These are phyloP conservation scores for Callaeas wilsoni DNA, from an alignment of 2,113 vertebrate species.

Conservation along the genomic window DNA sequence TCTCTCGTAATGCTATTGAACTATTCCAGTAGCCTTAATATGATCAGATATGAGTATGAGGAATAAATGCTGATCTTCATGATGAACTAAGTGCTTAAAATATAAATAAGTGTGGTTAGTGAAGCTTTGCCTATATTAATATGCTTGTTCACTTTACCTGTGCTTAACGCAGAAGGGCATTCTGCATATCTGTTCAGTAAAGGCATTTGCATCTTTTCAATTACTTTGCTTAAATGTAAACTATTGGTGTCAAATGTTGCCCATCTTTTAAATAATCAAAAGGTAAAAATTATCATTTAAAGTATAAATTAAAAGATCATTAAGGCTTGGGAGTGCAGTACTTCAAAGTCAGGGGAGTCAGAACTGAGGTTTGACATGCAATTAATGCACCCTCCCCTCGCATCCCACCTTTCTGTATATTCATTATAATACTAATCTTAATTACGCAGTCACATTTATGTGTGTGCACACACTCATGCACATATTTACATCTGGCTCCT, in stretches of 20 bases:
- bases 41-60: background rate
- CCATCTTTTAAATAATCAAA: constrained; percentile 41
- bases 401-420: background rate
- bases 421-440: background rate
- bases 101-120: constrained; percentile 16
- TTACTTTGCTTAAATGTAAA: constrained; percentile 52
- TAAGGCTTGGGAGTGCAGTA: constrained; percentile 17
- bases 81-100: background rate
- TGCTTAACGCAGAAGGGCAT: background rate
- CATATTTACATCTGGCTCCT: background rate
- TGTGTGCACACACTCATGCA: background rate
- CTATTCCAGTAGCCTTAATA: background rate
- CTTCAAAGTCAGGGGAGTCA: constrained; percentile 45
- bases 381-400: constrained; percentile 12
- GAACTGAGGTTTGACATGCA: background rate
- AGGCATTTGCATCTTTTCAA: constrained; percentile 45
- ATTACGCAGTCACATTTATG: background rate
- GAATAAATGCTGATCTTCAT: background rate
- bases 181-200: constrained; percentile 19
- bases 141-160: background rate
- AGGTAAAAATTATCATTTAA: constrained; percentile 43
- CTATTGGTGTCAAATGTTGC: constrained; percentile 26
- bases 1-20: background rate
- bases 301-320: constrained; percentile 46
- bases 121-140: constrained; percentile 31